Percentiles rank a stretch among this genome's conserved stretches.
These are phyloP conservation scores for Eulimnadia texana DNA, from an alignment of 1,140 invertebrate genomes.

Conservation along the genomic window DNA sequence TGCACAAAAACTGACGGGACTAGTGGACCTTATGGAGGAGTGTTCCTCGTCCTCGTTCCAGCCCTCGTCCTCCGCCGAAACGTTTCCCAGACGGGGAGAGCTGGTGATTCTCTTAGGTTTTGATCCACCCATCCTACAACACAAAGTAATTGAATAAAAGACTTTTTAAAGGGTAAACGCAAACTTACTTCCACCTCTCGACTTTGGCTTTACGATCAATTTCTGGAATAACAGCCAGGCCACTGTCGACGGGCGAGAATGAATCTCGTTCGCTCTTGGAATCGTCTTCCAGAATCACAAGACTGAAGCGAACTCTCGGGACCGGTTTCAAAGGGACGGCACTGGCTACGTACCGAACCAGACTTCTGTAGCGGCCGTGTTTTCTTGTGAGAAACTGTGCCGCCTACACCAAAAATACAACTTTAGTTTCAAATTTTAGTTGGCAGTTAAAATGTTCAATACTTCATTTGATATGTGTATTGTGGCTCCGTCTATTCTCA, in stretches of 20 bases:
- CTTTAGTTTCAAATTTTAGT: conserved; percentile 1
- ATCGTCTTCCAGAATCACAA: not conserved
- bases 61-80: conserved; percentile 6
- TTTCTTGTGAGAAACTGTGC: not conserved
- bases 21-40: not conserved
- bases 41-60: conserved; percentile 6
- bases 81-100: not conserved
- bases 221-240: conserved; percentile 10
- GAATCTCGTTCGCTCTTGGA: not conserved
- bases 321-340: conserved; percentile 9
- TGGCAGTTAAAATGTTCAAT: not conserved
- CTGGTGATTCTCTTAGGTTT: not conserved
- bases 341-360: conserved; percentile 1
- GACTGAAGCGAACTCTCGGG: conserved; percentile 4
- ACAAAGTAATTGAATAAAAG: too few relatives aligned
- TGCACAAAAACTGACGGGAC: conserved; percentile 12
- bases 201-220: conserved; percentile 8
- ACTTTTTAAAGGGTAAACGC: too few relatives aligned
- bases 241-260: not conserved
- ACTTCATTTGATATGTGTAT: not conserved
- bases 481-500: conserved; percentile 5
- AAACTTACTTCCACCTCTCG: conserved; percentile 9
- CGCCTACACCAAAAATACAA: not conserved
- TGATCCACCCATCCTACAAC: not conserved
- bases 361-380: conserved; percentile 5